phyloP scores from a whole-genome alignment of 1,140 invertebrate genomes.

The Ruditapes philippinarum region DNA sequence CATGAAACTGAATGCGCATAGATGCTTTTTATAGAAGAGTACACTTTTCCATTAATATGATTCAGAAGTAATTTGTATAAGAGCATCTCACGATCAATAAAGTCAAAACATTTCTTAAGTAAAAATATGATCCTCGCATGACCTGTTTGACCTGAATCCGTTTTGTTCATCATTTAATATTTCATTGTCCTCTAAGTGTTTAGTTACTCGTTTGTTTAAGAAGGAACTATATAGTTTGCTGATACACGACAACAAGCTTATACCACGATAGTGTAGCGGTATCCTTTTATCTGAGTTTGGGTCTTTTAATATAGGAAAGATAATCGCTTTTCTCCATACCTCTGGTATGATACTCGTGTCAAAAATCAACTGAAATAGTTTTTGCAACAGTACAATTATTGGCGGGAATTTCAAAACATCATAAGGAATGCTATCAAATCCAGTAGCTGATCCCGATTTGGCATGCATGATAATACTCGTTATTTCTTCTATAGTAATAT shows the following conservation, averaged over 20 bases:
- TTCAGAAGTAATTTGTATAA: slow-evolving; percentile 36
- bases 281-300: background rate
- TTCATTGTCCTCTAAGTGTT: slow-evolving; percentile 8
- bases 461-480: background rate
- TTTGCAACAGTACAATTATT: background rate
- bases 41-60: background rate
- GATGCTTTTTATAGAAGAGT: slow-evolving; percentile 2
- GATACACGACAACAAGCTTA: slow-evolving; percentile 37
- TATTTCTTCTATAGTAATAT: slow-evolving; percentile 1
- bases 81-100: slow-evolving; percentile 7
- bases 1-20: background rate
- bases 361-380: slow-evolving; percentile 1
- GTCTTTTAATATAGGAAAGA: slow-evolving; percentile 49
- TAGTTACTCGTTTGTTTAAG: slow-evolving; percentile 1
- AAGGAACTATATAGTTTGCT: slow-evolving; percentile 28
- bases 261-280: slow-evolving; percentile 20
- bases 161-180: slow-evolving; percentile 41
- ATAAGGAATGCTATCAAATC: background rate
- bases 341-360: background rate
- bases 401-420: background rate
- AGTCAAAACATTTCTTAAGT: background rate
- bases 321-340: slow-evolving; percentile 23
- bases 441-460: background rate
- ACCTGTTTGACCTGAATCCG: slow-evolving; percentile 10
- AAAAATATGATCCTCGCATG: slow-evolving; percentile 50